These are phyloP conservation scores for Nowickia ferox DNA, from an alignment of 2,888 invertebrate species.

Conservation along the genomic window DNA sequence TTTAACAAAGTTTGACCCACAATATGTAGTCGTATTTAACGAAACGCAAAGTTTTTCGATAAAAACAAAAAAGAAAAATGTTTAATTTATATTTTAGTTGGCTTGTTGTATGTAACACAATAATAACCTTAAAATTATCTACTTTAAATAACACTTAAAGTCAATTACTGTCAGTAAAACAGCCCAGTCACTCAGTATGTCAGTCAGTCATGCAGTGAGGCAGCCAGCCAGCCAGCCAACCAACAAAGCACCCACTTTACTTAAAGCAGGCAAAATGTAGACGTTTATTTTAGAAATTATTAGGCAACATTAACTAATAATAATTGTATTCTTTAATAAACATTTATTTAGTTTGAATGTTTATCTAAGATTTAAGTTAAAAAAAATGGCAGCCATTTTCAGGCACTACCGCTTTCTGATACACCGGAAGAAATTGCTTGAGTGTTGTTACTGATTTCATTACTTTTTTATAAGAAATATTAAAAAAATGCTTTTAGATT, in stretches of 20 bases:
- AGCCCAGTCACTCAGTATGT: conserved; percentile 6
- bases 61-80: not conserved
- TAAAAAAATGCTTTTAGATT: no score
- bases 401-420: not conserved
- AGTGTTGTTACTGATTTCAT: not conserved
- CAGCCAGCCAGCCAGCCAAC: conserved; percentile 12
- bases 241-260: conserved; percentile 12
- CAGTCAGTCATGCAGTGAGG: not conserved
- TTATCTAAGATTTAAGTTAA: not conserved
- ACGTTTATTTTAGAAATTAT: conserved; percentile 20
- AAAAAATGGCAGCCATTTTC: conserved; percentile 8
- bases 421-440: not conserved
- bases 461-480: no score
- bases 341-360: conserved; percentile 33
- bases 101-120: conserved; percentile 5
- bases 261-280: conserved; percentile 13
- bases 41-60: conserved; percentile 29
- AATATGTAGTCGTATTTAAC: conserved; percentile 23
- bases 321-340: conserved; percentile 26
- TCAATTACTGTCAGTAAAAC: conserved; percentile 61
- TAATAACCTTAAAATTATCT: conserved; percentile 56
- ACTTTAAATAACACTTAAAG: conserved; percentile 60
- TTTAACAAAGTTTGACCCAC: conserved; percentile 46
- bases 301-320: conserved; percentile 34
- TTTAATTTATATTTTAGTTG: conserved; percentile 24